Conservation (phyloP, 2,888 invertebrate genomes). For the Eristalis intricaria region DNA sequence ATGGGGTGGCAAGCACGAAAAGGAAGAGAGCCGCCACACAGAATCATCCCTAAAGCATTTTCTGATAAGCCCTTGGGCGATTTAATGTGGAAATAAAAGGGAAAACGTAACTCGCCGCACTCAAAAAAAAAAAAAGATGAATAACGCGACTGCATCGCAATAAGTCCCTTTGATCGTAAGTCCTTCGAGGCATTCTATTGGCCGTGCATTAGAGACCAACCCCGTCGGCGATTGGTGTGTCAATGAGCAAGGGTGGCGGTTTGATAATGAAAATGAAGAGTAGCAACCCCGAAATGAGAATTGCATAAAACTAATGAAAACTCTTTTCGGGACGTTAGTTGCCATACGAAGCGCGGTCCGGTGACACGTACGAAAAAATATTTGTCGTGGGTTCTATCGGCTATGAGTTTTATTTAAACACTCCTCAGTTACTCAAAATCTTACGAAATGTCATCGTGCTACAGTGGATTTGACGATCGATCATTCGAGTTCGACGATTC, state of each 20-base stretch:
- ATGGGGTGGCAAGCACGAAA: slow-evolving; percentile 61
- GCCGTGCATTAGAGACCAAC: slow-evolving; percentile 76
- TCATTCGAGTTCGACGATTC: slow-evolving; percentile 82
- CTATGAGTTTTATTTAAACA: slow-evolving; percentile 42
- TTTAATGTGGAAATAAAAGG: slow-evolving; percentile 63
- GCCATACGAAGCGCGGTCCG: slow-evolving; percentile 78
- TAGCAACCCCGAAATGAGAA: slow-evolving; percentile 52
- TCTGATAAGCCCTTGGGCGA: slow-evolving; percentile 74
- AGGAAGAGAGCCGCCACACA: slow-evolving; percentile 55
- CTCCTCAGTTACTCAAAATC: background rate
- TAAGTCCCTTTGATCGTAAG: slow-evolving; percentile 76
- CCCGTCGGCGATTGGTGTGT: slow-evolving; percentile 77
- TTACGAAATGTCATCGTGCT: slow-evolving; percentile 79
- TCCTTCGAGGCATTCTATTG: slow-evolving; percentile 71
- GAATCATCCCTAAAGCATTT: slow-evolving; percentile 74
- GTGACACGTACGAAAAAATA: slow-evolving; percentile 64
- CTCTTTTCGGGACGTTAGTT: slow-evolving; percentile 78
- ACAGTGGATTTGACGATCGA: slow-evolving; percentile 79
- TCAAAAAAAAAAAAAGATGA: slow-evolving; percentile 50
- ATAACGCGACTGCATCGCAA: slow-evolving; percentile 56
- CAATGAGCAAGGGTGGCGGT: slow-evolving; percentile 57
- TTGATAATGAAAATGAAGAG: slow-evolving; percentile 44
- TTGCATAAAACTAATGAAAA: slow-evolving; percentile 79
- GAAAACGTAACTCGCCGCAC: slow-evolving; percentile 53
- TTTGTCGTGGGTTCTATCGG: background rate